A percentile compares a stretch with the other conserved stretches of the same genome.
Conservation (phyloP, 2,113 vertebrate genomes). For the Pholis gunnellus region DNA sequence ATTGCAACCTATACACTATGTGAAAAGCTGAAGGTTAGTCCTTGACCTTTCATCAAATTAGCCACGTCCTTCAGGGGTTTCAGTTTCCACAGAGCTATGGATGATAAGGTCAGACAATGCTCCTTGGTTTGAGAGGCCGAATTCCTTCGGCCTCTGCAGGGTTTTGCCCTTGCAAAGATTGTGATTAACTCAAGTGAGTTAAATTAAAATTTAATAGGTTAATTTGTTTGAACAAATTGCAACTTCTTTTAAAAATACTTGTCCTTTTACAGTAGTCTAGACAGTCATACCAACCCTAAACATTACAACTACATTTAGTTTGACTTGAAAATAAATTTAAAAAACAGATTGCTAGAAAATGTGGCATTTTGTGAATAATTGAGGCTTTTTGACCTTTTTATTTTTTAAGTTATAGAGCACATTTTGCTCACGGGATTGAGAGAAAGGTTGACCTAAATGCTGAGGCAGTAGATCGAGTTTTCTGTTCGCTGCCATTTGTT, state of each 20-base stretch:
- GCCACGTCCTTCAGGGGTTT: constrained; percentile 51
- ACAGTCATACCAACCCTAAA: background rate
- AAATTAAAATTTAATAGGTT: background rate
- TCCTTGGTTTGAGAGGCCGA: constrained; percentile 15
- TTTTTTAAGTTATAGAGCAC: background rate
- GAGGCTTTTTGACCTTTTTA: background rate
- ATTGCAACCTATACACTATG: constrained; percentile 1
- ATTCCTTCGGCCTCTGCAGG: constrained; percentile 26
- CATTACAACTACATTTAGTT: background rate
- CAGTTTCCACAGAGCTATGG: constrained; percentile 64
- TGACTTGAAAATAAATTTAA: background rate
- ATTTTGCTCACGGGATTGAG: background rate
- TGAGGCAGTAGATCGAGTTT: constrained; percentile 15
- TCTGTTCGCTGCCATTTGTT: constrained; percentile 31
- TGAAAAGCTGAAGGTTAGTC: constrained; percentile 49
- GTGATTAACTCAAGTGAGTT: background rate
- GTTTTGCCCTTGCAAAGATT: constrained; percentile 6
- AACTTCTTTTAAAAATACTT: background rate
- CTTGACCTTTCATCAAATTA: constrained; percentile 64
- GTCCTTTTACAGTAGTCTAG: background rate
- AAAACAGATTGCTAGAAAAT: background rate
- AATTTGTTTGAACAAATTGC: background rate
- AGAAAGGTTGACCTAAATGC: constrained; percentile 12
- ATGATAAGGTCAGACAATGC: constrained; percentile 63
- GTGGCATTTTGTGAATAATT: background rate